Base-by-base conservation (phyloP, 2,888 invertebrate species). In the Cyclophora albipunctata region DNA sequence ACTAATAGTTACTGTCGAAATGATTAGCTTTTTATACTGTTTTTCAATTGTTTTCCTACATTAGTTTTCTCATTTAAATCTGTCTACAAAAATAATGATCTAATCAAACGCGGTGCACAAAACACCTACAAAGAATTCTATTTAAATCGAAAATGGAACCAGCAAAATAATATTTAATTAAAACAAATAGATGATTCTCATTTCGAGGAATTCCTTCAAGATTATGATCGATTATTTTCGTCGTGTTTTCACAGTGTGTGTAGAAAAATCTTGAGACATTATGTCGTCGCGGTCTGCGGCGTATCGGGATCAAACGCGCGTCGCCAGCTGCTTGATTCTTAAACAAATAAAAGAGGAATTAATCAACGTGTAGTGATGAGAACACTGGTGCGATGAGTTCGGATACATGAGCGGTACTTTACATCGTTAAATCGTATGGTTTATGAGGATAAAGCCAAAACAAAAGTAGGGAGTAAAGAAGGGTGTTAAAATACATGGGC, bases 301-400 rank as follows among this genome's bases (percentile, higher is more conserved):
- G 81, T 82, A 75, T 78, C 85, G 81, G 76, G 85, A 86, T 87
- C 87, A 86, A 86, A 87, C 76, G 78, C 67, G 62, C 63, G 67
- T 66, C 71, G 71, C 69, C 84, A 81, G 82, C 82, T 80, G 84
- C 73, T 71, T 75, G 72, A 79, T 77, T 81, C 79, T 81, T 77
- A 78, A 73, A 84, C 84, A 84, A 87, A 87, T 87, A 84, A 85
- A 87, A 87, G 74, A 78, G 69, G 75, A 75, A 86, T 87, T 84
- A 85, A 87, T 87, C 87, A 86, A 82, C 72, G 63, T 64, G 62
- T 81, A 82, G 84, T 78, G 81, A 75, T 81, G 82, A 65, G 70
- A 64, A 51, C 48, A 55, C 55, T n/a, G 45, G 51, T 54, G 5
- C 37, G 37, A 37, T 47, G 45, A 52, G 50, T 62, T 52, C 47